Percentiles rank a stretch among this genome's conserved stretches.
Conservation (phyloP, 35 echinoderm and acorn worm species). For the Heliocidaris tuberculata region DNA sequence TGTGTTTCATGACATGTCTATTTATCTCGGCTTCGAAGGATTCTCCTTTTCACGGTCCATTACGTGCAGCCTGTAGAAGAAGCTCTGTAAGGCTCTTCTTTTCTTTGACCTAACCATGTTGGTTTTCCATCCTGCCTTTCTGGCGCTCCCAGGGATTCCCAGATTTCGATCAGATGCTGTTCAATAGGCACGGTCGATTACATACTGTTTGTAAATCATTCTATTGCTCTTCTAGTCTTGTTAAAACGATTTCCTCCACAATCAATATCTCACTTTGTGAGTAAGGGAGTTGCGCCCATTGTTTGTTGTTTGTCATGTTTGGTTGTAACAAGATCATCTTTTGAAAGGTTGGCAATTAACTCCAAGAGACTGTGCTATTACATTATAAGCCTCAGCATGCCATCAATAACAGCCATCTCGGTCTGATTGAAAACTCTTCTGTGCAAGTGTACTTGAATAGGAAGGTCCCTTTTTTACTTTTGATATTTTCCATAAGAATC, state of each 20-base stretch:
- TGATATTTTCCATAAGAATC: not conserved
- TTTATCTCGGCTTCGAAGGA: not conserved
- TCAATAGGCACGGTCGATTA: slow-evolving; percentile 28
- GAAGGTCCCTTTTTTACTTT: not conserved
- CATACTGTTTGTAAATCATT: slow-evolving; percentile 19
- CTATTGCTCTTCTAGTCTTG: not conserved
- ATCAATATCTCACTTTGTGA: not conserved
- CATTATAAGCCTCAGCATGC: not conserved
- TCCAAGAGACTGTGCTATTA: not conserved
- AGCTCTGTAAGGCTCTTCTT: not conserved
- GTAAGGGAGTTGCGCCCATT: not conserved
- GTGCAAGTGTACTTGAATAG: not conserved
- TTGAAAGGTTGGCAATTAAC: not conserved
- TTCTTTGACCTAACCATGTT: not conserved
- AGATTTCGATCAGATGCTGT: not conserved
- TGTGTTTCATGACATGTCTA: not conserved
- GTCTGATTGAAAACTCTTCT: not conserved
- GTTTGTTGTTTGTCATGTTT: slow-evolving; percentile 25
- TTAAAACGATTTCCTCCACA: not conserved
- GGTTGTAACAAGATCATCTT: not conserved
- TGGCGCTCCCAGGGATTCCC: not conserved
- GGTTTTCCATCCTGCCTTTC: not conserved
- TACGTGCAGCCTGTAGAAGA: not conserved
- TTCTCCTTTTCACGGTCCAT: slow-evolving; percentile 27
- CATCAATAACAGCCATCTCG: not conserved